Percentiles rank a stretch among this genome's conserved stretches.
phyloP scores from a whole-genome alignment of 2,797 vertebrate genomes.

The Squalus acanthias region DNA sequence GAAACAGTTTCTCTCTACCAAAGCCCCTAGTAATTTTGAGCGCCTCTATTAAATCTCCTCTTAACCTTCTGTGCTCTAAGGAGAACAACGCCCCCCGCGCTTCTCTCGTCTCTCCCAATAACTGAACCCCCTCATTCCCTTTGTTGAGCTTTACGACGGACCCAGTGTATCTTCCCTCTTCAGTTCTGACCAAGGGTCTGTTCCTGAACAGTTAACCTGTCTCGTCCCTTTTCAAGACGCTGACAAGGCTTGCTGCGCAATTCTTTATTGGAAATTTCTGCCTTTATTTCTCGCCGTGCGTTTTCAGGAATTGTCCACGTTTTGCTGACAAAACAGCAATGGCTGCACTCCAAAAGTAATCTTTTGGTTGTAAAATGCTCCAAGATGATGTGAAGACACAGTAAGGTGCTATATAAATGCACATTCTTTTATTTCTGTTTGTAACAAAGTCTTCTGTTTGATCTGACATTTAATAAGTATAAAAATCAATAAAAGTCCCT shows the following conservation, averaged over 20 bases:
- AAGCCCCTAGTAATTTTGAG: background rate
- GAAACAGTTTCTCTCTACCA: background rate
- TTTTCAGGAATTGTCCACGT: background rate
- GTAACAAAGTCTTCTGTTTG: constrained; percentile 9
- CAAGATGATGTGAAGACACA: background rate
- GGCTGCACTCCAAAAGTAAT: background rate
- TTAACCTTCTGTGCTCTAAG: background rate
- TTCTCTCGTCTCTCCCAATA: background rate
- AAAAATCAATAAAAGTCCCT: background rate
- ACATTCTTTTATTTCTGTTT: background rate
- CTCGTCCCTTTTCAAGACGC: background rate
- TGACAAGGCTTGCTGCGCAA: background rate
- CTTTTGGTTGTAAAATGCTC: background rate
- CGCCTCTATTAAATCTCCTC: background rate
- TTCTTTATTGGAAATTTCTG: background rate
- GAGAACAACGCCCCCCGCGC: background rate
- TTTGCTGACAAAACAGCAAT: background rate
- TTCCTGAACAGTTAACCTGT: background rate
- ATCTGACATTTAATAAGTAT: background rate
- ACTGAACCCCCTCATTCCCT: background rate
- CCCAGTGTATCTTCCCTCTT: background rate
- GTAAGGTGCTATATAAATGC: background rate
- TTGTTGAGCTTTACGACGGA: background rate
- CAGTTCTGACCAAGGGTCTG: background rate
- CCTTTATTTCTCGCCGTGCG: background rate